Evolutionary conservation across 92 coral and sea anemone genomes (phyloP).

Genomic region (Epizoanthus fatuus): DNA sequence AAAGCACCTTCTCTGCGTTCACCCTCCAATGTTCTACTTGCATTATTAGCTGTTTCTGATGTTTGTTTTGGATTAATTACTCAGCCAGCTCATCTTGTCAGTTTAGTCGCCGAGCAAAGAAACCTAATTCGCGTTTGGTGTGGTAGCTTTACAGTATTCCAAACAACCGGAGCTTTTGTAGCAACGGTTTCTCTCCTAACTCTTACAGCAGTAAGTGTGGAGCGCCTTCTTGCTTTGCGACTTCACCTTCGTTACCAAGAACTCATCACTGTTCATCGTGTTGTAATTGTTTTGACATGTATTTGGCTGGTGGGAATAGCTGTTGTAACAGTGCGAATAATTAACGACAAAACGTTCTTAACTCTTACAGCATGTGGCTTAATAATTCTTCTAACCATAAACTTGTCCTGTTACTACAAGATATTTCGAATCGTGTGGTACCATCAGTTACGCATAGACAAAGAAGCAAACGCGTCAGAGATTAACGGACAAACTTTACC

Average conservation of each 20-base stretch:
- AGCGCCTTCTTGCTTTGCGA: background rate
- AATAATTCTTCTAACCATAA: background rate
- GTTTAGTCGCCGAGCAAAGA: background rate
- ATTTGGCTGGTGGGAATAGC: background rate
- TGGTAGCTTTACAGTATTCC: background rate
- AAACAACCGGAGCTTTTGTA: background rate
- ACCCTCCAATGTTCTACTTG: background rate
- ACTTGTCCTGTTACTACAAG: background rate
- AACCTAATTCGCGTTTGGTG: background rate
- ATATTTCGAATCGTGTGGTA: background rate
- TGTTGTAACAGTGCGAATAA: background rate
- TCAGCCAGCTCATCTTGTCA: background rate
- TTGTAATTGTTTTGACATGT: background rate
- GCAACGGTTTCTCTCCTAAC: slow-evolving; percentile 1
- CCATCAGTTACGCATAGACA: background rate
- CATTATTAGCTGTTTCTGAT: background rate
- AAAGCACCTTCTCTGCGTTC: background rate
- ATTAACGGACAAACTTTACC: background rate
- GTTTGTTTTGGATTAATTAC: background rate
- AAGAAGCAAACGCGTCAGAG: background rate
- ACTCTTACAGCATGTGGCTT: background rate
- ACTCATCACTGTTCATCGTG: background rate
- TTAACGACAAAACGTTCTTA: too few relatives aligned
- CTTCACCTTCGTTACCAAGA: background rate
- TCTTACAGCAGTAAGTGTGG: background rate